phyloP scores from a whole-genome alignment of 1,140 invertebrate genomes.

The Micrasema longulum region DNA sequence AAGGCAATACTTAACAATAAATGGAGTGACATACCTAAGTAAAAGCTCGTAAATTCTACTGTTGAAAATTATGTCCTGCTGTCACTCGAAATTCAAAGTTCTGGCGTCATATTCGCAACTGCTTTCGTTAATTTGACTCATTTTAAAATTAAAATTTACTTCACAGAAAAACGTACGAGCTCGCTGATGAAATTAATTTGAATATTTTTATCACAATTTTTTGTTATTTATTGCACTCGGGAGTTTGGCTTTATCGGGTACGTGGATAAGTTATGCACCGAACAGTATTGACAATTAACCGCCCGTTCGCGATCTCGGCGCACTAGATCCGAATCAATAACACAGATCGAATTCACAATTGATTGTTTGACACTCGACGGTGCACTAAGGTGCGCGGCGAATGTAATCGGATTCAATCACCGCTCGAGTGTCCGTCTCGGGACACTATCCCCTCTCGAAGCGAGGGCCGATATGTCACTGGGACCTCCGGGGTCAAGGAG shows the following conservation, averaged over 20 bases:
- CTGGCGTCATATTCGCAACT: slow-evolving; percentile 12
- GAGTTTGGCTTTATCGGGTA: too few species aligned
- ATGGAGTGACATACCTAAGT: slow-evolving; percentile 26
- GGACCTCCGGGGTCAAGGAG: slow-evolving; percentile 8
- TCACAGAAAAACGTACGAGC: too few species aligned
- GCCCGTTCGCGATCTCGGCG: too few species aligned
- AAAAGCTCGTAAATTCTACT: slow-evolving; percentile 35
- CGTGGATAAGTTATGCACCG: too few species aligned
- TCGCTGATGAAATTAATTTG: background rate
- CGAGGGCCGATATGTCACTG: background rate
- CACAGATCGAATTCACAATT: slow-evolving; percentile 1
- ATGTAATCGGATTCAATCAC: slow-evolving; percentile 15
- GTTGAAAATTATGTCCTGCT: slow-evolving; percentile 19
- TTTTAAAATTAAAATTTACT: too few species aligned
- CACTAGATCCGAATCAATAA: slow-evolving; percentile 22
- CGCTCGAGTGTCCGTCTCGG: background rate
- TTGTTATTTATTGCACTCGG: too few species aligned
- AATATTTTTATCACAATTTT: slow-evolving; percentile 9
- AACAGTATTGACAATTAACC: too few species aligned
- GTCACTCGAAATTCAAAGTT: slow-evolving; percentile 33
- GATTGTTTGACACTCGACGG: slow-evolving; percentile 9
- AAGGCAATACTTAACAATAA: background rate
- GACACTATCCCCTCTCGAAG: background rate
- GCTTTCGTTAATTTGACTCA: background rate
- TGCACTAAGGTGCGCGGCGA: background rate